Evolutionary conservation across 2,888 invertebrate genomes (phyloP), one percentile per base, ranked within the genome.

Genomic region (Dicyrtomina minuta): DNA sequence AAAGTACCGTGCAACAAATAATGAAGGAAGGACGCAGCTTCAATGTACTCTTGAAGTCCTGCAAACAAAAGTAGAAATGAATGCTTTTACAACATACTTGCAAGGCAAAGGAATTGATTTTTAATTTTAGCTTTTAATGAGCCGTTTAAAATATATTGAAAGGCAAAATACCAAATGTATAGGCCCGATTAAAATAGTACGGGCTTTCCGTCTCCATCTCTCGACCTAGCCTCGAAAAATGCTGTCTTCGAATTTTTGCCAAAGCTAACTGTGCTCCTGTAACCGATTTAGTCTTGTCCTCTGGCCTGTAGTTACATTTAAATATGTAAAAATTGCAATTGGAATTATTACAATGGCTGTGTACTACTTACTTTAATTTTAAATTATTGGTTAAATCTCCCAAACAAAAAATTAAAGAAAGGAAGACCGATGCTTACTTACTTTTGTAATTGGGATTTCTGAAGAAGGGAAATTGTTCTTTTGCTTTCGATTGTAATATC

Each of bases 401-500:
- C 15, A 46, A 10, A 46, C n/a, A n/a, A 5, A 46, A 46, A 15
- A 53, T 24, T 24, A 22, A 46, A 41, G 6, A 8, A n/a, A n/a
- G n/a, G n/a, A n/a, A n/a, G n/a, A n/a, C n/a, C n/a, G n/a, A n/a
- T n/a, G n/a, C n/a, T n/a, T n/a, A 20, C 51, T 44, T 51, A 64
- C 64, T 41, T 53, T 26, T 68, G 68, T 26, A 68, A n/a, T 13
- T 46, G 39, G 4, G 51, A n/a, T 24, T 49, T 89, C 81, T 95
- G 95, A 22, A 96, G 82, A 13, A 91, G 82, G 81, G 93, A 95
- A 76, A 95, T 96, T 5, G 92, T 89, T 71, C 93, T 84, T 81
- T 96, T 96, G 82, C 93, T 92, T 80, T 94, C 93, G 75, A 93
- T 92, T 0, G 93, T 93, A 22, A 93, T 87, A 80, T 93, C 94